These are phyloP conservation scores for Sebastes schlegelii DNA, from an alignment of 2,113 vertebrate species.

Conservation along the genomic window DNA sequence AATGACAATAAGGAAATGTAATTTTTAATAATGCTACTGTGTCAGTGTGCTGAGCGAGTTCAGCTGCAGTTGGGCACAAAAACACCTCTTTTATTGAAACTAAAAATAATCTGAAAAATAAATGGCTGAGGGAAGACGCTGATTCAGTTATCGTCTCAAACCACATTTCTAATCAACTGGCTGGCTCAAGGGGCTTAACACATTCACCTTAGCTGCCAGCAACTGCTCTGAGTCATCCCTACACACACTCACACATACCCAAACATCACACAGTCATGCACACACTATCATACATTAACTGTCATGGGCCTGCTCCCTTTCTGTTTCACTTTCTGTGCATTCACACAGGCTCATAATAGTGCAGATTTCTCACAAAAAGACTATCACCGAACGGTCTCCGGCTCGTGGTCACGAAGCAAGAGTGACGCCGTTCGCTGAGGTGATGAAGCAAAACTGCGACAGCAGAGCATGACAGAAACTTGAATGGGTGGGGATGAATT, in stretches of 20 bases:
- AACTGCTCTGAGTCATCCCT: constrained; percentile 53
- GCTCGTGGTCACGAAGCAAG: constrained; percentile 23
- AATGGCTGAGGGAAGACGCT: constrained; percentile 25
- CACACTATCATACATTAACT: constrained; percentile 5
- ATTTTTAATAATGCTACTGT: constrained; percentile 10
- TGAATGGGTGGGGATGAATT: constrained; percentile 8
- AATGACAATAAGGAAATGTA: background rate
- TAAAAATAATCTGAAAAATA: constrained; percentile 45
- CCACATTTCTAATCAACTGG: constrained; percentile 65
- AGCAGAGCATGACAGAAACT: background rate
- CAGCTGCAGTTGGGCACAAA: background rate
- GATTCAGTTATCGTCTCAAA: constrained; percentile 60
- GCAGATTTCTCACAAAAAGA: constrained; percentile 18
- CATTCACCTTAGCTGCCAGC: constrained; percentile 56
- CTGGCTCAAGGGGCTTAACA: constrained; percentile 51
- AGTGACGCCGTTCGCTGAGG: constrained; percentile 29
- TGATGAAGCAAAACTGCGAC: constrained; percentile 7
- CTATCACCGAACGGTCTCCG: constrained; percentile 38
- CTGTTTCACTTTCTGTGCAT: background rate
- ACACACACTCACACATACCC: constrained; percentile 5
- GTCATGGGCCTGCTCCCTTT: background rate
- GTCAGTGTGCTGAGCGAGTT: background rate
- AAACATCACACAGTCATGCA: background rate
- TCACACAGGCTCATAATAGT: constrained; percentile 28
- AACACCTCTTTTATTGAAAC: background rate